A percentile compares a stretch with the other conserved stretches of the same genome.
phyloP scores from a whole-genome alignment of 2,797 vertebrate species.

The Pantherophis alleghaniensis region DNA sequence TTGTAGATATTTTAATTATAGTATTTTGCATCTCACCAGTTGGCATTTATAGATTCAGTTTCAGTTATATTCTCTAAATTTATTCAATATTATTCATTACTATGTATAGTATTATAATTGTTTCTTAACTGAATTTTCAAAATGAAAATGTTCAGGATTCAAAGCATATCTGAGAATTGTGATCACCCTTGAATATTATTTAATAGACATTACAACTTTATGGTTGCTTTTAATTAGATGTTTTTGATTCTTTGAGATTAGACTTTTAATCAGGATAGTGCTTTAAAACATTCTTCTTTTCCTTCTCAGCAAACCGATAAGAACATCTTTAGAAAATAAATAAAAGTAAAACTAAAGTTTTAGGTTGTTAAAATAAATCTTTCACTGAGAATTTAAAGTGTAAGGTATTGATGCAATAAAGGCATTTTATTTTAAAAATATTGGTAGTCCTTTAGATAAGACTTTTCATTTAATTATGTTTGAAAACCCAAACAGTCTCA shows the following conservation, averaged over 20 bases:
- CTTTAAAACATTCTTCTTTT: conserved; percentile 14
- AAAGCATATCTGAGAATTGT: conserved; percentile 27
- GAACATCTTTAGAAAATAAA: conserved; percentile 52
- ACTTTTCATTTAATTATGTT: too few relatives aligned
- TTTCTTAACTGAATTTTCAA: not conserved
- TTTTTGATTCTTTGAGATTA: conserved; percentile 39
- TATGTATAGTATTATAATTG: not conserved
- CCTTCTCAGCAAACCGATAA: conserved; percentile 28
- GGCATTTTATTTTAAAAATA: conserved; percentile 70
- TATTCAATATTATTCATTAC: conserved; percentile 30
- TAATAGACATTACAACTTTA: conserved; percentile 47
- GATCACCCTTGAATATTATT: conserved; percentile 29
- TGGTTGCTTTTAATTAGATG: conserved; percentile 29
- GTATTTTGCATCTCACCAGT: not conserved
- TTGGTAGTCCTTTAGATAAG: too few relatives aligned
- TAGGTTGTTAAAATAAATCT: conserved; percentile 73
- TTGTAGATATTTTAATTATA: conserved; percentile 31
- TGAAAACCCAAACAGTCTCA: too few relatives aligned
- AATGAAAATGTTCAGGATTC: conserved; percentile 23
- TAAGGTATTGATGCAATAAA: conserved; percentile 76
- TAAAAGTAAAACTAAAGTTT: conserved; percentile 57
- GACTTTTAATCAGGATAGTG: conserved; percentile 39
- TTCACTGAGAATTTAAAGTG: conserved; percentile 75
- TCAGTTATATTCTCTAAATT: conserved; percentile 40
- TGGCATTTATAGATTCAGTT: conserved; percentile 30